phyloP scores from a whole-genome alignment of 2,113 vertebrate genomes.

The Anseranas semipalmata region DNA sequence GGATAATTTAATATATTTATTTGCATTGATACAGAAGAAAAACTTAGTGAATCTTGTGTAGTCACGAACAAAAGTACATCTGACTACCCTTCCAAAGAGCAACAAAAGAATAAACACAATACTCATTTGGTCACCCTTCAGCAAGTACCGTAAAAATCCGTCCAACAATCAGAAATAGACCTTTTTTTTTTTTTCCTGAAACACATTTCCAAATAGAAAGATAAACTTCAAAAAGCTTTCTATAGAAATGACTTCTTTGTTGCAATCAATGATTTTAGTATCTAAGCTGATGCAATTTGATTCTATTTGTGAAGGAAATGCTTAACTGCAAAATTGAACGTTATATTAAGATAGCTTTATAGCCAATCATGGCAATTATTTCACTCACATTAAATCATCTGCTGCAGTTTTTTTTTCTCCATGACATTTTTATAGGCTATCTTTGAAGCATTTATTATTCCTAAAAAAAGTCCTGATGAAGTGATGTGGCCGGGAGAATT shows the following conservation, averaged over 20 bases:
- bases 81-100: background rate
- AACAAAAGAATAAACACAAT: background rate
- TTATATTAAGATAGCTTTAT: constrained; percentile 34
- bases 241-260: background rate
- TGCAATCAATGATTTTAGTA: background rate
- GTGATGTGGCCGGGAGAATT: background rate
- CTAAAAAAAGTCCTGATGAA: background rate
- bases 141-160: background rate
- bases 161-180: background rate
- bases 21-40: background rate
- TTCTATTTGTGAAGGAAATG: constrained; percentile 23
- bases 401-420: background rate
- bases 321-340: constrained; percentile 17
- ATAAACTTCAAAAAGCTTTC: background rate
- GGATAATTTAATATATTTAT: background rate
- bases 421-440: background rate
- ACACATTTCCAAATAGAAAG: background rate
- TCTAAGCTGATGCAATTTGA: background rate
- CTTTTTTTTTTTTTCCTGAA: background rate
- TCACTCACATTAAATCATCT: constrained; percentile 28
- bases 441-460: constrained; percentile 24
- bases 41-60: background rate
- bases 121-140: background rate
- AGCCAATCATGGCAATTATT: constrained; percentile 14
- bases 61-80: background rate